phyloP scores from a whole-genome alignment of 2,797 vertebrate genomes.

The Sebastes itinus region DNA sequence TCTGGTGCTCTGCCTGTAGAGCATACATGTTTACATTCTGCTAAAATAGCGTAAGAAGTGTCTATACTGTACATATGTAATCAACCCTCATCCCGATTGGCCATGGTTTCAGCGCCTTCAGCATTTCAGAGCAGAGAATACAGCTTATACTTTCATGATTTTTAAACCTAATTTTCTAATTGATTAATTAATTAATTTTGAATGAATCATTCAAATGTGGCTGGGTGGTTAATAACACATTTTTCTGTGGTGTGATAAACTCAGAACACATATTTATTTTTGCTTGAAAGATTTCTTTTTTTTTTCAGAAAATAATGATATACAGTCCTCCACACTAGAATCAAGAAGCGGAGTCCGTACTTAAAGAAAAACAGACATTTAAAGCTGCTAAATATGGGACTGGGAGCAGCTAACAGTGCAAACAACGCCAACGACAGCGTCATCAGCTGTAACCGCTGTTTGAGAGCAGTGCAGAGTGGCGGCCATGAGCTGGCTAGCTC shows the following conservation, averaged over 20 bases:
- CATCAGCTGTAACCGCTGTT: too few relatives aligned
- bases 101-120: not conserved
- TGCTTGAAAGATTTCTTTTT: not conserved
- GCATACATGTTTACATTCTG: not conserved
- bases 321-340: too few relatives aligned
- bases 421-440: too few relatives aligned
- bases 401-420: too few relatives aligned
- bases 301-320: too few relatives aligned
- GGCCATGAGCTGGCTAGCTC: too few relatives aligned
- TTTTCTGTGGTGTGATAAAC: not conserved
- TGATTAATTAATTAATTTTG: too few relatives aligned
- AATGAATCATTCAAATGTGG: not conserved
- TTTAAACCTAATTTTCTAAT: not conserved
- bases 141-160: not conserved
- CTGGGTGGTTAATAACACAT: not conserved
- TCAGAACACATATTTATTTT: not conserved
- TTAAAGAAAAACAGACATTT: too few relatives aligned
- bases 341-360: too few relatives aligned
- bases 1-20: not conserved
- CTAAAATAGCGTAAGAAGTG: not conserved
- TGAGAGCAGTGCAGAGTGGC: too few relatives aligned
- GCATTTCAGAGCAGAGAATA: not conserved
- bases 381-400: too few relatives aligned
- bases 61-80: not conserved
- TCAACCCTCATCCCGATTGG: not conserved